These are phyloP conservation scores for Pleuronectes platessa DNA, from an alignment of 2,113 vertebrate genomes.

Conservation along the genomic window DNA sequence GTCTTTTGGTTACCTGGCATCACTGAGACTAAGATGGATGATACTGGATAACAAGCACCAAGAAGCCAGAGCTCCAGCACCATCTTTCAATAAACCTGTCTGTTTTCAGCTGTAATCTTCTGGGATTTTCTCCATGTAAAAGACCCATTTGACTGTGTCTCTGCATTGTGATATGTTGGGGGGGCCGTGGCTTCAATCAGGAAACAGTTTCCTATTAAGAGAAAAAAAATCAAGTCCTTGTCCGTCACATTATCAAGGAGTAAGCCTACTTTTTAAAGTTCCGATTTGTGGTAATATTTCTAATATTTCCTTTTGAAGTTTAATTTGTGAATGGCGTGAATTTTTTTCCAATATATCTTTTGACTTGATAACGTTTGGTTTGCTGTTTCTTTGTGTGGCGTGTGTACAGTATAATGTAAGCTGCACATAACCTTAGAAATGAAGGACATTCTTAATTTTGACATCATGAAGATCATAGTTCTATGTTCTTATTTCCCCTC, in stretches of 20 bases:
- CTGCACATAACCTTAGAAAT: constrained; percentile 4
- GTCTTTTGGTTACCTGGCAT: neutral
- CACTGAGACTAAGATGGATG: neutral
- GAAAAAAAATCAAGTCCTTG: no score
- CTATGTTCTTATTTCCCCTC: neutral
- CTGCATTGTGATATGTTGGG: no score
- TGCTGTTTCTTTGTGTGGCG: neutral
- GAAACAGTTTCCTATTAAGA: no score
- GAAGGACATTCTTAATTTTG: neutral
- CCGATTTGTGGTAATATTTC: neutral
- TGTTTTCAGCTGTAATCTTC: no score
- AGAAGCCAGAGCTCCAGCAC: no score
- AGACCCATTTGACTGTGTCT: no score
- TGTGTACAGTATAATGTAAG: neutral
- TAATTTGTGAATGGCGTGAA: neutral
- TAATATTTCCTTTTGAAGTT: neutral
- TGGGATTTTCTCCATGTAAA: no score
- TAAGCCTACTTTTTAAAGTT: no score
- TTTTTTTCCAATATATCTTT: neutral
- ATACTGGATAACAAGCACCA: neutral
- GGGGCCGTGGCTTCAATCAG: no score
- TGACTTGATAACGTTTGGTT: neutral
- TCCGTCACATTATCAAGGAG: no score
- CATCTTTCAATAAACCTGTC: no score
- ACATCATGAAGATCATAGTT: neutral